A percentile compares a stretch with the other conserved stretches of the same genome.
Conservation (phyloP, 1,140 invertebrate genomes). For the Drosophila pruinosa region DNA sequence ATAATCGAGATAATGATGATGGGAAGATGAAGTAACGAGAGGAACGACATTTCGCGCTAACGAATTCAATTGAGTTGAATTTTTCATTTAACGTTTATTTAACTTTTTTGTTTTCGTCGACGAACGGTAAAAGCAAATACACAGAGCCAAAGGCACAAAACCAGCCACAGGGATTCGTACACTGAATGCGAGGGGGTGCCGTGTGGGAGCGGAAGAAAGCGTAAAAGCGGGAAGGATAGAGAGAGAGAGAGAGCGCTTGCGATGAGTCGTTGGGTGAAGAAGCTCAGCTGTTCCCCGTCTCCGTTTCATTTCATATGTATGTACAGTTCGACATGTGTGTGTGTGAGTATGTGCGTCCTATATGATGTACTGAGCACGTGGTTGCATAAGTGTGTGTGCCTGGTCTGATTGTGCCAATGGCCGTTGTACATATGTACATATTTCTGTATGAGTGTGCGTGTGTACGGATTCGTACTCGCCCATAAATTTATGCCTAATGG, state of each 20-base stretch:
- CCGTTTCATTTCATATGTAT: slow-evolving; percentile 7
- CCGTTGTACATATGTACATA: slow-evolving; percentile 47
- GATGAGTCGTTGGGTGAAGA: slow-evolving; percentile 28
- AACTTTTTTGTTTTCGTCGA: slow-evolving; percentile 64
- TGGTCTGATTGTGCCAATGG: slow-evolving; percentile 64
- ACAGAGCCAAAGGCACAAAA: slow-evolving; percentile 31
- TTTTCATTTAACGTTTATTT: slow-evolving; percentile 81
- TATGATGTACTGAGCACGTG: slow-evolving; percentile 1
- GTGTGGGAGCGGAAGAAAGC: not conserved
- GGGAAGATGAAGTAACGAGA: slow-evolving; percentile 50
- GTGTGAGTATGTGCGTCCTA: not conserved
- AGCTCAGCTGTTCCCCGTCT: slow-evolving; percentile 32
- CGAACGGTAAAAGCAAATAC: slow-evolving; percentile 29
- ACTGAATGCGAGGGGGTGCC: not conserved
- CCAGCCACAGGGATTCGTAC: slow-evolving; percentile 49
- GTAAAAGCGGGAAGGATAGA: not conserved
- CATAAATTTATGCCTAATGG: slow-evolving; percentile 76
- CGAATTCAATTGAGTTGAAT: slow-evolving; percentile 82
- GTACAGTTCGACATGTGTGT: slow-evolving; percentile 3
- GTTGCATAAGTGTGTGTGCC: slow-evolving; percentile 16
- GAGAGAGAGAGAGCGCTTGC: slow-evolving; percentile 2
- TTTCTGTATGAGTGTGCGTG: slow-evolving; percentile 12
- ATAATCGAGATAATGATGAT: slow-evolving; percentile 21
- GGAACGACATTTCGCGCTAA: slow-evolving; percentile 78
- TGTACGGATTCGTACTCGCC: slow-evolving; percentile 14